Base-by-base conservation (phyloP, 2,113 vertebrate genomes). In the Cyprinus carpio region DNA sequence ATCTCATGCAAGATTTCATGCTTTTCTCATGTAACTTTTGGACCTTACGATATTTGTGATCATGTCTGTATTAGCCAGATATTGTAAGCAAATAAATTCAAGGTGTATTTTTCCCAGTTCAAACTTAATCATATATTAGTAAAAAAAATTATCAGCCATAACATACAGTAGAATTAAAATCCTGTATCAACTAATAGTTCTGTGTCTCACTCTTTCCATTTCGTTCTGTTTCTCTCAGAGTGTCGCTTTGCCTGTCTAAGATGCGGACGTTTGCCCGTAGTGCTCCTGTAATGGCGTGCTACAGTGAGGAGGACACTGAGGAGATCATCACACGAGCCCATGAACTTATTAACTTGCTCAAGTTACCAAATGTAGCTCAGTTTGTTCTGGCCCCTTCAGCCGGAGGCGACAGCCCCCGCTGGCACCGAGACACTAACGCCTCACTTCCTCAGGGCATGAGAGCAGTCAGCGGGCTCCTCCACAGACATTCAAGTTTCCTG, bases 211-310 rank as follows among this genome's bases (percentile, higher is more conserved):
- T 62, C 54, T 27, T 11, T 34, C 25, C 46, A n/a, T 51, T 2
- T 58, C 4, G 46, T 25, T 83, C 18, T 84, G 1, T 83, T 64
- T 85, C 27, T 69, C 72, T 43, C 84, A 98, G 98, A 92, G 95
- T 96, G 2, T 98, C 96, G 20, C 92, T 99, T 74, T 96, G 97
- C 90, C 93, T 99, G 85, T 97, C 98, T 43, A 99, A 99, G 92
- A 94, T 98, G 88, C 94, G 95, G 75, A 93, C 93, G 0, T 94
- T 96, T 78, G 92, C 95, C n/a, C 95, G 95, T 88, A 93, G 89
- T 10, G 92, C 94, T 0, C 90, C 92, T 1, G 87, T 92, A 9
- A 88, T 93, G 51, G 92, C 96, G 29, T 82, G 90, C 67, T 90
- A 94, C 34, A 78, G 92, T 0, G 90, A 96, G 65, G 97, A 97